Evolutionary conservation across 2,888 invertebrate species (phyloP), one percentile per base, ranked within the genome.

Genomic region (Microdon myrmicae): DNA sequence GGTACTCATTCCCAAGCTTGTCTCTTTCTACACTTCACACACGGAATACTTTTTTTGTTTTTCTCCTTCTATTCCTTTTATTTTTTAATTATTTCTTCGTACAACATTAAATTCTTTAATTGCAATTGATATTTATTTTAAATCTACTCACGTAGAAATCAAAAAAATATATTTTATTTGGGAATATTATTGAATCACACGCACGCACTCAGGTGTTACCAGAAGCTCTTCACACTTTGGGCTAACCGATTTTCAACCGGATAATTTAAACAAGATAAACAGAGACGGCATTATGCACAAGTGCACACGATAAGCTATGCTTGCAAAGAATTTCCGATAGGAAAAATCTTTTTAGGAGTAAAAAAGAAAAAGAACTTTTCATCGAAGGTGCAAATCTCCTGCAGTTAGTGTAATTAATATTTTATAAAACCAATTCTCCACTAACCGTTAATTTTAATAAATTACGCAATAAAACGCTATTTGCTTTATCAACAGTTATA

Each of bases 221-320:
- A n/a, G n/a, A n/a, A n/a, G n/a, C n/a, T n/a, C n/a, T n/a, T n/a
- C n/a, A n/a, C n/a, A n/a, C n/a, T n/a, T n/a, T n/a, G n/a, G n/a
- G n/a, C n/a, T n/a, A n/a, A 39, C 51, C 31, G 23, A 31, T 53
- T 58, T n/a, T 64, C 64, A 64, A 56, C 47, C 37, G 37, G 25
- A 5, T 28, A 12, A 29, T 39, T 32, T 19, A 9, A 14, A 43
- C 47, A 47, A 20, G 9, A 3, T 19, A n/a, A 34, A 64, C 22
- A 20, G 45, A 41, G 61, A 51, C 5, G n/a, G 13, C 7, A n/a
- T 8, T 45, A 45, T 25, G 17, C 56, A 10, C 16, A 39, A 54
- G 48, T 61, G 48, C 61, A 61, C 55, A n/a, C n/a, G n/a, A n/a
- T n/a, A 55, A 44, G 56, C 61, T 45, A 25, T 41, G 49, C 55